Percentiles rank a stretch among this genome's conserved stretches.
Evolutionary conservation across 2,113 vertebrate genomes (phyloP).

Genomic region (Ochotona princeps): DNA sequence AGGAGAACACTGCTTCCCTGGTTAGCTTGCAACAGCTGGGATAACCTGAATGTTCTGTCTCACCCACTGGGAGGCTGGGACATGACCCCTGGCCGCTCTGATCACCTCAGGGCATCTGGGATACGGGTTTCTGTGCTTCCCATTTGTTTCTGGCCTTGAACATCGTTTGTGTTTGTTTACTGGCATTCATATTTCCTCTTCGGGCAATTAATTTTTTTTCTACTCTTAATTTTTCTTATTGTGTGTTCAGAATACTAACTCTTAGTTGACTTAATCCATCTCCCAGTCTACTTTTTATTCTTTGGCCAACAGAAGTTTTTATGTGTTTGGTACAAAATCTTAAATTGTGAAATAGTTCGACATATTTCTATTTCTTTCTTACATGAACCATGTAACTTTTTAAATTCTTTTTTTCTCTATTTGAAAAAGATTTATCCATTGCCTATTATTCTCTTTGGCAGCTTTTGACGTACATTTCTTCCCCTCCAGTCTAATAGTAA

Average conservation of each 20-base stretch:
- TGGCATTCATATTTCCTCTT: background rate
- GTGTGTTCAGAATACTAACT: constrained; percentile 15
- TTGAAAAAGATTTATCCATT: background rate
- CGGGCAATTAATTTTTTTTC: background rate
- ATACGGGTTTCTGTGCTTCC: background rate
- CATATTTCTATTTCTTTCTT: constrained; percentile 4
- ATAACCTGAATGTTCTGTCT: background rate
- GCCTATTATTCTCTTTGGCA: background rate
- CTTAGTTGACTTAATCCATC: background rate
- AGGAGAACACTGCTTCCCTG: background rate
- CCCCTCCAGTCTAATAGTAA: background rate
- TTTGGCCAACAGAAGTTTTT: constrained; percentile 8
- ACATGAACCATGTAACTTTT: background rate
- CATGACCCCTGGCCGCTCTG: too few species aligned
- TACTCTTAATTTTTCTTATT: constrained; percentile 6
- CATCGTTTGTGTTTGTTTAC: background rate
- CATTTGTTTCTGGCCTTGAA: background rate
- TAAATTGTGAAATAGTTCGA: constrained; percentile 14
- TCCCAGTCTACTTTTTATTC: background rate
- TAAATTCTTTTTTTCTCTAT: background rate
- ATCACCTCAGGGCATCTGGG: background rate
- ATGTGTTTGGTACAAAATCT: background rate
- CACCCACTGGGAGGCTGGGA: too few species aligned
- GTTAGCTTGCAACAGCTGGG: background rate
- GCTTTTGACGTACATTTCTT: background rate